Percentiles rank a stretch among this genome's conserved stretches.
phyloP scores from a whole-genome alignment of 2,113 vertebrate genomes.

The Saccopteryx leptura region DNA sequence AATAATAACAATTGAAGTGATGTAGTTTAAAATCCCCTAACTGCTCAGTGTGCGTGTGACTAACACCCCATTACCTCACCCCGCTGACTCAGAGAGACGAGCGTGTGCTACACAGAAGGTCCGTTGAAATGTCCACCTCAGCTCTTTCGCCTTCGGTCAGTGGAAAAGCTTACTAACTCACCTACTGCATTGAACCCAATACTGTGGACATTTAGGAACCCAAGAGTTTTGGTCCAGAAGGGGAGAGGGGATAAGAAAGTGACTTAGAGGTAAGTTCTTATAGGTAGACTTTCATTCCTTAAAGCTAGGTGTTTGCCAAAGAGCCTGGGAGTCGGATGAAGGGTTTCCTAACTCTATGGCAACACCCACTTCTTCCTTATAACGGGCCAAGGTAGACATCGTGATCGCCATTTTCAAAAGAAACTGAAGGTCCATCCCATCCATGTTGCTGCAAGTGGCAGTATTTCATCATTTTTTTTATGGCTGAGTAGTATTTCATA shows the following conservation, averaged over 20 bases:
- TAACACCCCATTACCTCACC: slow-evolving; percentile 76
- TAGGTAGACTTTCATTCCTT: background rate
- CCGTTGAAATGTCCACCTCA: slow-evolving; percentile 51
- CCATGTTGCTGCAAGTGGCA: background rate
- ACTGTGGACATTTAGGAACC: background rate
- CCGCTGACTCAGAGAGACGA: slow-evolving; percentile 69
- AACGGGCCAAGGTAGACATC: background rate
- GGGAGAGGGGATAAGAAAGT: background rate
- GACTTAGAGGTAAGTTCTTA: background rate
- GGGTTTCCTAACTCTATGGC: background rate
- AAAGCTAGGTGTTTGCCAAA: background rate
- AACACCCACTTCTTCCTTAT: background rate
- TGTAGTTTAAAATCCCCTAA: slow-evolving; percentile 64
- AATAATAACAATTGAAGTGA: slow-evolving; percentile 75
- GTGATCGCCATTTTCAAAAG: background rate
- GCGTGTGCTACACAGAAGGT: background rate
- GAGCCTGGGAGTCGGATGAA: background rate
- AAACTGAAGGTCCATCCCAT: background rate
- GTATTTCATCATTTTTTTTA: background rate
- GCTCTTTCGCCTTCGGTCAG: slow-evolving; percentile 42
- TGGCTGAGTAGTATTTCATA: background rate
- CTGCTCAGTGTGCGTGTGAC: slow-evolving; percentile 76
- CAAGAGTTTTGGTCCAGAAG: background rate
- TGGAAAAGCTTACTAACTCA: slow-evolving; percentile 30
- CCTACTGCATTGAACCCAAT: background rate